Evolutionary conservation across 2,113 vertebrate genomes (phyloP).

Genomic region (Smithornis capensis): DNA sequence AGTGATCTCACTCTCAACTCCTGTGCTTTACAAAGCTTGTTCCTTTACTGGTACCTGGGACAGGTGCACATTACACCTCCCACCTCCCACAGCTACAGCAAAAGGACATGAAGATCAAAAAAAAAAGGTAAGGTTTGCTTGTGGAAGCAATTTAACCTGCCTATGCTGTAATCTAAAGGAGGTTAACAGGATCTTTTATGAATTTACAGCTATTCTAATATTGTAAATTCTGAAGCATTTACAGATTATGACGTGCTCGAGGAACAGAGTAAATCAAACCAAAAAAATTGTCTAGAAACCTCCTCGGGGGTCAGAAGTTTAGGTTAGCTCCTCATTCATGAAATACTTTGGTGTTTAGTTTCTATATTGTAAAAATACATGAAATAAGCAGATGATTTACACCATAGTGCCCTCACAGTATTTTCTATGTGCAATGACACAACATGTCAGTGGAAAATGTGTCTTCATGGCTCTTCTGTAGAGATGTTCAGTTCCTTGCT

Average conservation of each 20-base stretch:
- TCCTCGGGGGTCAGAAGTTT: neutral
- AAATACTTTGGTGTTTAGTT: neutral
- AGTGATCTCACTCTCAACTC: neutral
- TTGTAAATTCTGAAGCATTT: neutral
- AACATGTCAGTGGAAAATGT: neutral
- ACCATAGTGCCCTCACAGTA: too few species aligned
- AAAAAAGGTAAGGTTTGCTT: neutral
- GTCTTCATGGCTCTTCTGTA: neutral
- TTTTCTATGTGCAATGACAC: fast-evolving
- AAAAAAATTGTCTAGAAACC: neutral
- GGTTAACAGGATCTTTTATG: neutral
- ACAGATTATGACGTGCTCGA: neutral
- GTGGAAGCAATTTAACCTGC: neutral
- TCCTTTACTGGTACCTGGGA: neutral
- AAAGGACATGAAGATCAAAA: neutral
- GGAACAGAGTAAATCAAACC: neutral
- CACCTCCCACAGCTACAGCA: neutral
- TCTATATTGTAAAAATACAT: neutral
- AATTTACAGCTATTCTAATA: neutral
- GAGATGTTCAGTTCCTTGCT: neutral
- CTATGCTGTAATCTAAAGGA: neutral
- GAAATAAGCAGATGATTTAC: neutral
- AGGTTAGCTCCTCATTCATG: neutral
- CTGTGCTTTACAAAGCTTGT: neutral
- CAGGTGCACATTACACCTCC: neutral